These are phyloP conservation scores for Erannis defoliaria DNA, from an alignment of 2,888 invertebrate genomes.

Conservation along the genomic window DNA sequence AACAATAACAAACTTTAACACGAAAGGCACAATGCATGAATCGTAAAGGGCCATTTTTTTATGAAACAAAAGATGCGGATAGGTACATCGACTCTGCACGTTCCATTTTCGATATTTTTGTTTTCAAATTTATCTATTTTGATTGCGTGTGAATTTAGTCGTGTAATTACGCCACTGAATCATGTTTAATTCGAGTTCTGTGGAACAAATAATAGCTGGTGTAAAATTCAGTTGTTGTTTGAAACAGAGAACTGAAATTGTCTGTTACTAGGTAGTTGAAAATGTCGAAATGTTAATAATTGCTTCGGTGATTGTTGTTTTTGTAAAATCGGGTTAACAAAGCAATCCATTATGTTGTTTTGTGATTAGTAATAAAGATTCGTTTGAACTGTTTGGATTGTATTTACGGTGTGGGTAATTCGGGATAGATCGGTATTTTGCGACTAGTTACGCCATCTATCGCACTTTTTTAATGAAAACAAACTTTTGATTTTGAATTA, in stretches of 20 bases:
- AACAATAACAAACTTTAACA: not conserved
- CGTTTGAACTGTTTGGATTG: constrained; percentile 44
- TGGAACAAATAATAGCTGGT: constrained; percentile 23
- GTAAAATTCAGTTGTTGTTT: constrained; percentile 25
- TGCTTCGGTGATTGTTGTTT: constrained; percentile 51
- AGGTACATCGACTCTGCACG: not conserved
- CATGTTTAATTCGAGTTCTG: constrained; percentile 22
- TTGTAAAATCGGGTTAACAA: constrained; percentile 61
- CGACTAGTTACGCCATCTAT: constrained; percentile 73
- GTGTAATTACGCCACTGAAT: constrained; percentile 21
- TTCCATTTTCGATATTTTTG: constrained; percentile 4
- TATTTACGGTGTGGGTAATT: constrained; percentile 47
- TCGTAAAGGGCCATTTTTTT: not conserved
- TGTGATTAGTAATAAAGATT: constrained; percentile 64
- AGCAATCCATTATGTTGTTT: constrained; percentile 62
- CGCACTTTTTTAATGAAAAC: constrained; percentile 44
- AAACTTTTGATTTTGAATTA: constrained; percentile 30
- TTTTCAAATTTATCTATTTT: constrained; percentile 12
- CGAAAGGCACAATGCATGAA: not conserved
- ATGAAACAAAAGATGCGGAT: not conserved
- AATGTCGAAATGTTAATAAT: constrained; percentile 38
- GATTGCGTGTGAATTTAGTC: constrained; percentile 16
- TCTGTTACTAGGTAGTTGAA: constrained; percentile 11
- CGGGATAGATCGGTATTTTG: constrained; percentile 64
- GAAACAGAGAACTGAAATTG: constrained; percentile 27